A percentile compares a stretch with the other conserved stretches of the same genome.
Conservation (phyloP, 2,888 invertebrate genomes). For the Athalia rosae region DNA sequence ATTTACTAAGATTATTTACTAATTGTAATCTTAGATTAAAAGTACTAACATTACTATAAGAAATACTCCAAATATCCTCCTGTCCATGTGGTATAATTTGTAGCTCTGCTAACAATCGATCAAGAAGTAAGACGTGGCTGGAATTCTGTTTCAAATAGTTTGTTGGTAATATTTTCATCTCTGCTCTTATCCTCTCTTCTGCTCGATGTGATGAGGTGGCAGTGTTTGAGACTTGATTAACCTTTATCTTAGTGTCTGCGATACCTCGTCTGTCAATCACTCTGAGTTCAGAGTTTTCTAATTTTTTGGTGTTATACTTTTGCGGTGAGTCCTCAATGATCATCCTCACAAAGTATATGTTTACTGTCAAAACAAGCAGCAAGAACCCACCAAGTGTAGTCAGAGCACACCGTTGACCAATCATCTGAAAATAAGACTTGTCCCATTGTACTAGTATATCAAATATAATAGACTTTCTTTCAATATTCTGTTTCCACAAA, state of each 20-base stretch:
- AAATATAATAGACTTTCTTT: neutral
- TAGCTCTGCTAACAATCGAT: conserved; percentile 62
- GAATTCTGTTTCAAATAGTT: conserved; percentile 66
- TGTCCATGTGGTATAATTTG: conserved; percentile 60
- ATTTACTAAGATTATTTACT: neutral
- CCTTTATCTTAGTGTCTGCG: neutral
- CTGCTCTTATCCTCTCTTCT: conserved; percentile 60
- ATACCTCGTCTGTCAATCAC: neutral
- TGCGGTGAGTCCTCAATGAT: conserved; percentile 69
- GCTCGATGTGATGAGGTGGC: conserved; percentile 55
- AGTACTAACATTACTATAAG: conserved; percentile 65
- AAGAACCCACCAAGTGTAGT: conserved; percentile 68
- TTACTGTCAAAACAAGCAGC: conserved; percentile 68
- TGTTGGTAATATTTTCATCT: conserved; percentile 62
- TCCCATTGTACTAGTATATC: neutral
- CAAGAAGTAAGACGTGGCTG: conserved; percentile 61
- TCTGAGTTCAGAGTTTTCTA: conserved; percentile 13
- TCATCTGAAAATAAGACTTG: conserved; percentile 62
- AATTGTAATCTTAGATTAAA: neutral
- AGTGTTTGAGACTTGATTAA: neutral
- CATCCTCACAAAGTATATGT: conserved; percentile 70
- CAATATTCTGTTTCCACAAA: neutral
- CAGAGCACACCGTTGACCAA: conserved; percentile 69
- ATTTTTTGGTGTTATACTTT: conserved; percentile 45
- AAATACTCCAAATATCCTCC: conserved; percentile 67